Conservation (phyloP, 2,888 invertebrate genomes). For the Escarpia spicata region DNA sequence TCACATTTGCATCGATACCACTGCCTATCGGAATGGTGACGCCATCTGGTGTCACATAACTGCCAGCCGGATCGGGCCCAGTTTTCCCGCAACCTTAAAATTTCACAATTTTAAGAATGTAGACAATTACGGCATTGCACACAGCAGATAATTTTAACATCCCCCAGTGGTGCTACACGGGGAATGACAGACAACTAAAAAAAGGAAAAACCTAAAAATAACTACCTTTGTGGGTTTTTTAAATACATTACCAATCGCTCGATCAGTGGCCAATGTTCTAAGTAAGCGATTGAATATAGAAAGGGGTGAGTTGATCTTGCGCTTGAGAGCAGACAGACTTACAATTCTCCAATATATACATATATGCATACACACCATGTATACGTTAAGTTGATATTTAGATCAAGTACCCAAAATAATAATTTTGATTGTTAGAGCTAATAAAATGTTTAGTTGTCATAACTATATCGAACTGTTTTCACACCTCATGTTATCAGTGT, state of each 20-base stretch:
- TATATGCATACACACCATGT: too few species aligned
- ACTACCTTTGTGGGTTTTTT: too few species aligned
- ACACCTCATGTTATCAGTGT: background rate
- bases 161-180: too few species aligned
- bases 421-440: background rate
- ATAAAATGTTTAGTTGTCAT: background rate
- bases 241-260: too few species aligned
- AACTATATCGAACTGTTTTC: background rate
- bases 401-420: background rate
- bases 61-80: slow-evolving; percentile 79
- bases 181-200: too few species aligned
- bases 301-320: too few species aligned
- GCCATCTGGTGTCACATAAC: slow-evolving; percentile 73
- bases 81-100: slow-evolving; percentile 78
- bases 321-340: too few species aligned
- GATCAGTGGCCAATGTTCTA: too few species aligned
- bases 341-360: too few species aligned
- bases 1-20: slow-evolving; percentile 44
- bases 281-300: too few species aligned
- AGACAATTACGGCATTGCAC: background rate
- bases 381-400: background rate
- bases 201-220: too few species aligned
- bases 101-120: background rate
- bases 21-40: slow-evolving; percentile 64
- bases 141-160: too few species aligned